These are phyloP conservation scores for Hirundo rustica DNA, from an alignment of 2,797 vertebrate species.

Conservation along the genomic window DNA sequence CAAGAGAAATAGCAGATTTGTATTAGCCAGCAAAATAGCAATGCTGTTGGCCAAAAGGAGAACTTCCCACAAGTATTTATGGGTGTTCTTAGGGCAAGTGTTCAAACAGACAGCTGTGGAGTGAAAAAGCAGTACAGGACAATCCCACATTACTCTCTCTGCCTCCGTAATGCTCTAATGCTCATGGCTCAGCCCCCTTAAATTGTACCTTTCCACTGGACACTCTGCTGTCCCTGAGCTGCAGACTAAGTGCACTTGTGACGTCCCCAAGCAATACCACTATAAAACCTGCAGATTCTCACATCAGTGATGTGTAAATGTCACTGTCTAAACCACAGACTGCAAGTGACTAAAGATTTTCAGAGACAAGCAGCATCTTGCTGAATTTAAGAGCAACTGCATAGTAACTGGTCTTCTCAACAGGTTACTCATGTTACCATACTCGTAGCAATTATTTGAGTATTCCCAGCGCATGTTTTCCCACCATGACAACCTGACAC, in stretches of 20 bases:
- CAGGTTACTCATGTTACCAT: not conserved
- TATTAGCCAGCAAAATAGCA: not conserved
- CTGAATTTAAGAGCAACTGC: not conserved
- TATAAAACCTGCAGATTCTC: not conserved
- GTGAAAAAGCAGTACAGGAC: not conserved
- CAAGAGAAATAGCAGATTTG: slow-evolving; percentile 8
- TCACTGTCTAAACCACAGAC: not conserved
- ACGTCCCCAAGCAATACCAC: not conserved
- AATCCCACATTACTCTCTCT: not conserved
- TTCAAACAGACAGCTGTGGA: not conserved
- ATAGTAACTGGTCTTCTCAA: not conserved
- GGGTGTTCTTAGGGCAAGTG: not conserved
- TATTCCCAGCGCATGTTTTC: not conserved
- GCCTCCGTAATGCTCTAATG: rapidly evolving
- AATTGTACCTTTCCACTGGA: not conserved
- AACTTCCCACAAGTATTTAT: slow-evolving; percentile 28
- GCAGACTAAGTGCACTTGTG: not conserved
- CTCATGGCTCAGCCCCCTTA: not conserved
- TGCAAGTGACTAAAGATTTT: not conserved
- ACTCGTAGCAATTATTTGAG: not conserved
- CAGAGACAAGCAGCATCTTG: not conserved
- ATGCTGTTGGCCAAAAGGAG: not conserved
- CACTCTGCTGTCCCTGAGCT: not conserved
- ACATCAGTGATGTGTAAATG: not conserved
- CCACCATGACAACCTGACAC: not conserved